phyloP scores from a whole-genome alignment of 2,113 vertebrate genomes.

The Amblyornis subalaris region DNA sequence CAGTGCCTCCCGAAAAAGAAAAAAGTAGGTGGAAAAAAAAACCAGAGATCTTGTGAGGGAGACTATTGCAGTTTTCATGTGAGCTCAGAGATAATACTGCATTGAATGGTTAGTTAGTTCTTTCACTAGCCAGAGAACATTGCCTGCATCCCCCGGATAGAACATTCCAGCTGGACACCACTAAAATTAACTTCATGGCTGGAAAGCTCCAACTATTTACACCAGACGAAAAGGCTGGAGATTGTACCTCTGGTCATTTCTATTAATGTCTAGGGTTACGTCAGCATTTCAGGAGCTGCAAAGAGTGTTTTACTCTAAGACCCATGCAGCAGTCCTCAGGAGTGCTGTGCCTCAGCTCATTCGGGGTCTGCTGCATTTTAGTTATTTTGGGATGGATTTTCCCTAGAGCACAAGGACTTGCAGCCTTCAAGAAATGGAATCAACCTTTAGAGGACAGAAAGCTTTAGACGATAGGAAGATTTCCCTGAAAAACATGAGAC shows the following conservation, averaged over 20 bases:
- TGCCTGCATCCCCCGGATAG: neutral
- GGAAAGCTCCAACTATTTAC: neutral
- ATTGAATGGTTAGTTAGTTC: neutral
- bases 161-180: neutral
- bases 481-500: neutral
- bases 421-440: neutral
- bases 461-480: neutral
- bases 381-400: neutral
- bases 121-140: neutral
- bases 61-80: neutral
- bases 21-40: too few species aligned
- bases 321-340: neutral
- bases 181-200: neutral
- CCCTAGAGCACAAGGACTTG: neutral
- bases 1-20: neutral
- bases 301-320: neutral
- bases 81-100: neutral
- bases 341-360: neutral
- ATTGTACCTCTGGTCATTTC: neutral
- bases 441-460: neutral
- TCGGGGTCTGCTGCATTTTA: neutral
- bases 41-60: neutral
- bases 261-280: neutral
- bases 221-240: neutral
- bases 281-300: neutral